Evolutionary conservation across 2,888 invertebrate species (phyloP).

Genomic region (Agrotis clavis): DNA sequence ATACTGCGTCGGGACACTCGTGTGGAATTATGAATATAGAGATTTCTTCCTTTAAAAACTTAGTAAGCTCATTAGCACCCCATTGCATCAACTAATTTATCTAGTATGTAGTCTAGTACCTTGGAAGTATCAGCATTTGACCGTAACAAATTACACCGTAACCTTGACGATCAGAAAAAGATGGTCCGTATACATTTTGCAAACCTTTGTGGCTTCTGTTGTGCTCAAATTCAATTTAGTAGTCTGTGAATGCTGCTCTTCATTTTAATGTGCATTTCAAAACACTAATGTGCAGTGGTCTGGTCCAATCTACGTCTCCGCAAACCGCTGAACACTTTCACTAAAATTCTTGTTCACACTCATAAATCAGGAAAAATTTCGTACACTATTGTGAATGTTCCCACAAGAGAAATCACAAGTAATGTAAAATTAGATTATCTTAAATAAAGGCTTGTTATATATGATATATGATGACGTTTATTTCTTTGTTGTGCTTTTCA

Average conservation of each 20-base stretch:
- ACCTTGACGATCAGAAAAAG: too few relatives aligned
- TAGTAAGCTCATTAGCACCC: neutral
- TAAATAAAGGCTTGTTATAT: conserved; percentile 50
- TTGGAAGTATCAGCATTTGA: too few relatives aligned
- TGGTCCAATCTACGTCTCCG: conserved; percentile 7
- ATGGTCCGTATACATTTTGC: too few relatives aligned
- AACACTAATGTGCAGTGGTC: conserved; percentile 9
- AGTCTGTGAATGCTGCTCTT: neutral
- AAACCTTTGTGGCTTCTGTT: too few relatives aligned
- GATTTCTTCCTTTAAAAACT: too few relatives aligned
- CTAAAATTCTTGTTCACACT: conserved; percentile 50
- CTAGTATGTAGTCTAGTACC: too few relatives aligned
- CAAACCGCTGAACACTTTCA: conserved; percentile 47
- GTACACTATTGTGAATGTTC: conserved; percentile 49
- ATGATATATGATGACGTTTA: conserved; percentile 50
- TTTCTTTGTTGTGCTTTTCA: conserved; percentile 58
- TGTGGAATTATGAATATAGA: too few relatives aligned
- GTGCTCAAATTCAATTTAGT: neutral
- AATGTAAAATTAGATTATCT: conserved; percentile 50
- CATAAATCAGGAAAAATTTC: conserved; percentile 53
- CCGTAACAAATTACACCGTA: too few relatives aligned
- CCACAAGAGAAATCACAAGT: conserved; percentile 65
- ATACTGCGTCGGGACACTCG: too few relatives aligned
- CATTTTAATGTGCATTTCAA: neutral
- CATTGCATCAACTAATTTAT: too few relatives aligned